phyloP scores from a whole-genome alignment of 2,797 vertebrate species.

The Triplophysa bombifrons region DNA sequence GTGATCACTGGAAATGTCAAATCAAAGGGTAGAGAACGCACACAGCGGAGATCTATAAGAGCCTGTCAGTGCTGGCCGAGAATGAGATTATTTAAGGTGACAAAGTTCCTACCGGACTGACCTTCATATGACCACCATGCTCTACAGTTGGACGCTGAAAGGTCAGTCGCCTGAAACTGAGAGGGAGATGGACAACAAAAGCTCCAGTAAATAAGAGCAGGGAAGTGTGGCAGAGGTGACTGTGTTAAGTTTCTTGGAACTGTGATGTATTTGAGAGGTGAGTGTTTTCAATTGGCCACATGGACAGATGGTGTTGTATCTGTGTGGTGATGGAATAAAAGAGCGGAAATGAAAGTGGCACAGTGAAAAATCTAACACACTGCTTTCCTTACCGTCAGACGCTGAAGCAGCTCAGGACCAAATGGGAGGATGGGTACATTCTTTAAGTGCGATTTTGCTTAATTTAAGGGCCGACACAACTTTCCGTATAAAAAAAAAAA shows the following conservation, averaged over 20 bases:
- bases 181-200: neutral
- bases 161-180: neutral
- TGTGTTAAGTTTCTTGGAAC: neutral
- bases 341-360: neutral
- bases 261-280: neutral
- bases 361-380: conserved; percentile 7
- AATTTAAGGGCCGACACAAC: too few species aligned
- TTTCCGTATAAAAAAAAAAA: too few species aligned
- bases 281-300: neutral
- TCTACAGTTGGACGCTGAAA: neutral
- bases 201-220: neutral
- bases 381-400: neutral
- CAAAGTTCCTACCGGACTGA: neutral
- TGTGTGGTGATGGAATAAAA: neutral
- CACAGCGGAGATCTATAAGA: neutral
- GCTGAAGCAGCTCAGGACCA: neutral
- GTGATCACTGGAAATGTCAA: neutral
- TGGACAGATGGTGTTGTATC: conserved; percentile 16
- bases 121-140: conserved; percentile 8
- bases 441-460: too few species aligned
- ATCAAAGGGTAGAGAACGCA: neutral
- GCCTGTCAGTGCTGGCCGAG: neutral
- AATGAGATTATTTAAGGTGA: conserved; percentile 11
- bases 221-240: neutral
- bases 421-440: conserved; percentile 15